Evolutionary conservation across 2,888 invertebrate genomes (phyloP).

Genomic region (Hybos culiciformis): DNA sequence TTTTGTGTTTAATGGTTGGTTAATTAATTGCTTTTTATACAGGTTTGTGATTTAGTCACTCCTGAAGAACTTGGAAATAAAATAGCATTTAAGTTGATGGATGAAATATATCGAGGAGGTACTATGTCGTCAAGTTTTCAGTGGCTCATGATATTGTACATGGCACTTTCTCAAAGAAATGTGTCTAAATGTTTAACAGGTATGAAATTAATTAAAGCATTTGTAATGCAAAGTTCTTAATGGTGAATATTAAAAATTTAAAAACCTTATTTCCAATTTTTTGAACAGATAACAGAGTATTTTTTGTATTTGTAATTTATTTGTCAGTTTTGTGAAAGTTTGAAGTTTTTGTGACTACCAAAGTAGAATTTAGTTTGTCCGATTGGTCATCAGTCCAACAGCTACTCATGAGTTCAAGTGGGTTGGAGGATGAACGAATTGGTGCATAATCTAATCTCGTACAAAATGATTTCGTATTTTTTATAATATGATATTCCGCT

Average conservation of each 20-base stretch:
- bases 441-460: too few species aligned
- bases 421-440: too few species aligned
- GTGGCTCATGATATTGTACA: conserved; percentile 72
- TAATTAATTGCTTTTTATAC: neutral
- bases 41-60: conserved; percentile 47
- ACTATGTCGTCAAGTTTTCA: conserved; percentile 82
- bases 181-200: conserved; percentile 61
- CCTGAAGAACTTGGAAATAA: conserved; percentile 86
- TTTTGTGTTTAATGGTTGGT: neutral
- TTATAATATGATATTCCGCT: too few species aligned
- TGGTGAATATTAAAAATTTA: neutral
- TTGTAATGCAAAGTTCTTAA: neutral
- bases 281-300: neutral
- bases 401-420: too few species aligned
- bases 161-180: conserved; percentile 90
- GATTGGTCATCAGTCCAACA: too few species aligned
- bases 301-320: too few species aligned
- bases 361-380: too few species aligned
- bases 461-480: too few species aligned
- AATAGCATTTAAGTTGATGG: conserved; percentile 67
- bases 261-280: neutral
- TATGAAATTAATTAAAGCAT: conserved; percentile 8
- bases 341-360: too few species aligned
- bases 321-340: too few species aligned
- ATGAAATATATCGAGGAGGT: conserved; percentile 86